Percentiles rank a stretch among this genome's conserved stretches.
These are phyloP conservation scores for Trogon surrucura DNA, from an alignment of 2,113 vertebrate species.

Conservation along the genomic window DNA sequence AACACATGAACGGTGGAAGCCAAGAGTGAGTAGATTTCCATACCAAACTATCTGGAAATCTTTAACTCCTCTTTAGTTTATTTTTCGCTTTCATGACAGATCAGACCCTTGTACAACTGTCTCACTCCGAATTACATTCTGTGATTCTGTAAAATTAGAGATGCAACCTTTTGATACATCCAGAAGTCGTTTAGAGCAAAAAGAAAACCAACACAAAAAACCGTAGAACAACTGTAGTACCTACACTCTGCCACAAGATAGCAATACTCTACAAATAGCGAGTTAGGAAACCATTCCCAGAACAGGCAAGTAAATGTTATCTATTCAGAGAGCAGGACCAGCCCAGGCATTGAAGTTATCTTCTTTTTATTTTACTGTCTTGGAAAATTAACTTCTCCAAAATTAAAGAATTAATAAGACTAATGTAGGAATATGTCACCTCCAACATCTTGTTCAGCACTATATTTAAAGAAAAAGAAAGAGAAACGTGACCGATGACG, in stretches of 20 bases:
- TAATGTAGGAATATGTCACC: not conserved
- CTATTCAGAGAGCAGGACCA: not conserved
- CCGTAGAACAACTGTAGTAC: not conserved
- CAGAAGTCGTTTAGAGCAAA: rapidly evolving
- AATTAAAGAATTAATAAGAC: not conserved
- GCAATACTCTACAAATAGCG: not conserved
- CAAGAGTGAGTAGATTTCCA: not conserved
- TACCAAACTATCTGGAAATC: not conserved
- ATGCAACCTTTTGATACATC: not conserved
- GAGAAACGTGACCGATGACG: rapidly evolving
- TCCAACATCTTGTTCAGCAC: not conserved
- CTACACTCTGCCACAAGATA: not conserved
- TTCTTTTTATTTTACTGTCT: not conserved
- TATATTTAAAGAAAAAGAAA: too few species aligned
- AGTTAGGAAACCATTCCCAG: rapidly evolving
- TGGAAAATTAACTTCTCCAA: not conserved
- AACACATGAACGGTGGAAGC: not conserved
- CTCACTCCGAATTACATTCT: not conserved
- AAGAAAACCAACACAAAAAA: not conserved
- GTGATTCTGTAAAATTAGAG: not conserved
- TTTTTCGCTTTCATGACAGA: not conserved
- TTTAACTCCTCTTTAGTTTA: not conserved
- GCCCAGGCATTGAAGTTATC: not conserved
- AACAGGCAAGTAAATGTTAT: not conserved
- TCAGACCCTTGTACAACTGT: not conserved